Percentiles rank a stretch among this genome's conserved stretches.
phyloP scores from a whole-genome alignment of 2,113 vertebrate genomes.

The Pachypanchax playfairii region DNA sequence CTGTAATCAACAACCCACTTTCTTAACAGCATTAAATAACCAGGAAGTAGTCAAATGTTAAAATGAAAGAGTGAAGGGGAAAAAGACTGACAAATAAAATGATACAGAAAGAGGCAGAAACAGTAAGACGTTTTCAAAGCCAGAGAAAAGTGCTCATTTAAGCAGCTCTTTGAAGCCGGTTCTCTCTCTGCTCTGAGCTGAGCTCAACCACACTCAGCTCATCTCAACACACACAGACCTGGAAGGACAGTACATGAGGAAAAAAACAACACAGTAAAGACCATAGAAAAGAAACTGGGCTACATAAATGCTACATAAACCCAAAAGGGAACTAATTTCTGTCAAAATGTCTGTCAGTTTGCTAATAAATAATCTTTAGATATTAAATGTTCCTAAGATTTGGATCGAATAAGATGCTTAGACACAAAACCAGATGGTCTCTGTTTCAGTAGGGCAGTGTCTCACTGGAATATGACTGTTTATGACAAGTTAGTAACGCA shows the following conservation, averaged over 20 bases:
- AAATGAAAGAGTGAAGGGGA: conserved; percentile 8
- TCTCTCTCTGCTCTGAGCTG: conserved; percentile 9
- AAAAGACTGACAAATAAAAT: neutral
- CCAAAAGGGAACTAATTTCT: neutral
- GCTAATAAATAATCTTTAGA: neutral
- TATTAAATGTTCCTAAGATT: no score
- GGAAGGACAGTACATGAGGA: conserved; percentile 3
- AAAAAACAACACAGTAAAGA: conserved; percentile 16
- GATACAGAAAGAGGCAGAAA: neutral
- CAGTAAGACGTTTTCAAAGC: conserved; percentile 34
- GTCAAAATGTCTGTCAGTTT: neutral
- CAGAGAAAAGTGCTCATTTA: conserved; percentile 41
- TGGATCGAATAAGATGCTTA: no score
- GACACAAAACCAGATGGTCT: no score
- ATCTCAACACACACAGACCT: conserved; percentile 9
- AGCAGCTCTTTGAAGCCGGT: conserved; percentile 34
- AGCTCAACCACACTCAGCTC: conserved; percentile 10
- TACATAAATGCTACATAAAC: neutral
- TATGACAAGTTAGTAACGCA: no score
- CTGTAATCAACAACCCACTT: conserved; percentile 45
- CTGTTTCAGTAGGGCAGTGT: no score
- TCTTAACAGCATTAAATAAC: conserved; percentile 51
- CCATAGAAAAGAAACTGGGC: conserved; percentile 28
- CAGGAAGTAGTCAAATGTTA: conserved; percentile 41
- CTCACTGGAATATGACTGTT: no score